phyloP scores from a whole-genome alignment of 2,888 invertebrate genomes.

The Dolichomitus sp. region DNA sequence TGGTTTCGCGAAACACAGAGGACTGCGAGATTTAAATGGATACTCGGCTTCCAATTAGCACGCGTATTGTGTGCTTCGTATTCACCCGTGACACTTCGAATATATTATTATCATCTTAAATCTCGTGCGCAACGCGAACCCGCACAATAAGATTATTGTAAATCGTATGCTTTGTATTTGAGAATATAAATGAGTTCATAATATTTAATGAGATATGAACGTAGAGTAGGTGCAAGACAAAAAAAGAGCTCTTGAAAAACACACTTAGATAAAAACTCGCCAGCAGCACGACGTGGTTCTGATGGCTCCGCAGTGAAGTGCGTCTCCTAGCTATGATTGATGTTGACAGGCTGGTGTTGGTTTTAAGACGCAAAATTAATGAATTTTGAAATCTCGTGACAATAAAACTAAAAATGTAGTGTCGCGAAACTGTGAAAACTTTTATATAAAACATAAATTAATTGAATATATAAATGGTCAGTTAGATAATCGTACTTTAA shows the following conservation, averaged over 20 bases:
- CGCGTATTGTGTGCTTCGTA: constrained; percentile 1
- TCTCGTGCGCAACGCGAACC: not conserved
- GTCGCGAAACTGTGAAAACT: no score
- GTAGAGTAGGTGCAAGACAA: not conserved
- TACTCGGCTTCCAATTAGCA: constrained; percentile 1
- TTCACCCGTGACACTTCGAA: not conserved
- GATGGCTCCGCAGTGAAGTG: not conserved
- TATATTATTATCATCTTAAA: constrained; percentile 6
- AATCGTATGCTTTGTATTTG: not conserved
- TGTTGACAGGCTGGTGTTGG: not conserved
- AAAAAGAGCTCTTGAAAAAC: not conserved
- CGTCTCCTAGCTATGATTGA: not conserved
- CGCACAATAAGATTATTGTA: not conserved
- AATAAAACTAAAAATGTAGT: not conserved
- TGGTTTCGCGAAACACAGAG: not conserved
- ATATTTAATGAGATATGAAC: not conserved
- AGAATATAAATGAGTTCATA: not conserved
- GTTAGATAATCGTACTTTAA: no score
- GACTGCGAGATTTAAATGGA: not conserved
- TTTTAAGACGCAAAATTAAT: not conserved
- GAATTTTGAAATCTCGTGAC: not conserved
- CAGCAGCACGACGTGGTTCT: not conserved
- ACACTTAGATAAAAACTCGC: not conserved
- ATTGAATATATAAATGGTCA: no score
- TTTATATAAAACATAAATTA: no score